These are phyloP conservation scores for Tinea pellionella DNA, from an alignment of 2,888 invertebrate species.

Conservation along the genomic window DNA sequence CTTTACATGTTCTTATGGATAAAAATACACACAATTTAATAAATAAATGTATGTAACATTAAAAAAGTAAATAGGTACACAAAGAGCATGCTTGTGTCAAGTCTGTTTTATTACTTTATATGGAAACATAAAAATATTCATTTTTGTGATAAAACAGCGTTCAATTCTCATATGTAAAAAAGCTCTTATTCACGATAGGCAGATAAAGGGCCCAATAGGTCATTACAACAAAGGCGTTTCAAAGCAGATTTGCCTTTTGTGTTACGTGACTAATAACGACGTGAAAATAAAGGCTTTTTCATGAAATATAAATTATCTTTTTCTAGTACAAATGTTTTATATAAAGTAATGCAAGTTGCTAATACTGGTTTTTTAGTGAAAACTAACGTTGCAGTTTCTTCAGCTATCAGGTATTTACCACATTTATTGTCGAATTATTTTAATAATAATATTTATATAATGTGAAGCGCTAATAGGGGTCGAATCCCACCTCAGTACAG, in stretches of 20 bases:
- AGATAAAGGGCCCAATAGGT: slow-evolving; percentile 9
- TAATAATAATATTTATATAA: neutral
- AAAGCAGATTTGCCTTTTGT: slow-evolving; percentile 7
- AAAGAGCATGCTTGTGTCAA: neutral
- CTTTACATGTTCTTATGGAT: too few relatives aligned
- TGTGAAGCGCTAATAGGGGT: too few relatives aligned
- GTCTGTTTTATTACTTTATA: neutral
- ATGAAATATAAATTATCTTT: neutral
- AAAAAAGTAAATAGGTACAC: neutral
- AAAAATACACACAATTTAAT: too few relatives aligned
- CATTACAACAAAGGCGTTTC: neutral
- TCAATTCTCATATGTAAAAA: neutral
- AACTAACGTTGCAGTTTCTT: slow-evolving; percentile 22
- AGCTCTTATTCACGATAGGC: slow-evolving; percentile 7
- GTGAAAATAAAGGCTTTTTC: neutral
- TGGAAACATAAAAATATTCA: neutral
- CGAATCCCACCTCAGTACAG: too few relatives aligned
- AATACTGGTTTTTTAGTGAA: slow-evolving; percentile 21
- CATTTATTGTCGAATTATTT: too few relatives aligned
- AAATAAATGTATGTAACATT: too few relatives aligned
- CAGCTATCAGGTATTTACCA: slow-evolving; percentile 31
- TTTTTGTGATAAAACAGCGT: neutral
- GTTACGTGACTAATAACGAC: slow-evolving; percentile 1
- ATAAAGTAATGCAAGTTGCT: slow-evolving; percentile 11
- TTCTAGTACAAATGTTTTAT: neutral